A percentile compares a stretch with the other conserved stretches of the same genome.
Conservation (phyloP, 2,888 invertebrate species). For the Mythimna vitellina region DNA sequence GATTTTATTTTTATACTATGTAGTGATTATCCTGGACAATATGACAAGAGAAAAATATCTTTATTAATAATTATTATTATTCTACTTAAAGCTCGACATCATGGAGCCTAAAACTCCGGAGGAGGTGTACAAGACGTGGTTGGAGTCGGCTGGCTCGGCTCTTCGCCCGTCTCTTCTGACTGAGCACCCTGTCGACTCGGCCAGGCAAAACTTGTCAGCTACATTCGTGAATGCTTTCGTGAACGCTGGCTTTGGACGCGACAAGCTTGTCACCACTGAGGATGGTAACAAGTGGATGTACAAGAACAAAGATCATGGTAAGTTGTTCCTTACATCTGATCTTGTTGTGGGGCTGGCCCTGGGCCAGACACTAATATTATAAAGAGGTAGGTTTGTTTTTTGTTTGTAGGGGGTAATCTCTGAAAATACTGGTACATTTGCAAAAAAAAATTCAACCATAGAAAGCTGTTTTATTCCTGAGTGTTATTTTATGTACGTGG, state of each 20-base stretch:
- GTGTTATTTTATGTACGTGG: too few relatives aligned
- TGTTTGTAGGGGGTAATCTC: too few relatives aligned
- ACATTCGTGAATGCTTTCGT: constrained; percentile 99
- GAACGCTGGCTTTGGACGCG: constrained; percentile 99
- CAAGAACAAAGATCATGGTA: constrained; percentile 98
- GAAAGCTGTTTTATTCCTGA: too few relatives aligned
- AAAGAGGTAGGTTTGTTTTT: too few relatives aligned
- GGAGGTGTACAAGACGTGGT: constrained; percentile 99
- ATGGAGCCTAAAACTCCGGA: constrained; percentile 99
- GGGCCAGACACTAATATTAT: too few relatives aligned
- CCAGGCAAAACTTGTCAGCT: constrained; percentile 98
- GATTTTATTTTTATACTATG: too few relatives aligned
- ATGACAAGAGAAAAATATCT: too few relatives aligned
- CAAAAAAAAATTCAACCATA: too few relatives aligned
- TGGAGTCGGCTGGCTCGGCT: constrained; percentile 94
- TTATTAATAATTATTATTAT: not conserved
- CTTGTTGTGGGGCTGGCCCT: too few relatives aligned
- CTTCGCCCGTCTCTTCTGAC: constrained; percentile 93
- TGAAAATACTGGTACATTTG: too few relatives aligned
- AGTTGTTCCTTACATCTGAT: constrained; percentile 29
- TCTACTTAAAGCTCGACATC: constrained; percentile 93
- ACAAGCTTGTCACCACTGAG: constrained; percentile 97
- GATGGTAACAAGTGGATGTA: constrained; percentile 96
- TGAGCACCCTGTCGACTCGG: constrained; percentile 96
- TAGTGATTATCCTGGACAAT: too few relatives aligned